Evolutionary conservation across 2,888 invertebrate species (phyloP), one percentile per base, ranked within the genome.

Genomic region (Hypomecis atomaria): DNA sequence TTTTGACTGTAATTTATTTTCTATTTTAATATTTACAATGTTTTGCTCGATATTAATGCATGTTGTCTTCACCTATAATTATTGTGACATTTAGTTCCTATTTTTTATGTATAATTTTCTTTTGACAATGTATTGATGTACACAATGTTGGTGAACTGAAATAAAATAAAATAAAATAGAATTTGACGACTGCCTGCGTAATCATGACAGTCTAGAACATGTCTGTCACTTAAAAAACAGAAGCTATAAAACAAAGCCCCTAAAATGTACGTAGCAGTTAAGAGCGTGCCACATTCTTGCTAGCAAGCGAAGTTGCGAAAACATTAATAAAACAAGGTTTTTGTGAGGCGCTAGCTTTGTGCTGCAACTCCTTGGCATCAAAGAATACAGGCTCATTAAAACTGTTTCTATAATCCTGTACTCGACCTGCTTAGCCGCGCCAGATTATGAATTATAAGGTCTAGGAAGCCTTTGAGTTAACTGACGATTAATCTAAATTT

Each of bases 301-400:
- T 60, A 47, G 69, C 65, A 67, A 67, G 67, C 66, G 67, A 23
- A 23, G 69, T 52, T 44, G 58, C 55, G 47, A 67, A 62, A 68
- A 59, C 61, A 66, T 70, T 64, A 68, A 67, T 66, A 59, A 69
- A 69, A 72, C 67, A 66, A 66, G 67, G 64, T 66, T 69, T 72
- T 70, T 72, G 72, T 70, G 62, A 66, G 59, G 53, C 56, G 65
- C 63, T 62, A 43, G 69, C 70, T 72, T 72, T 69, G 70, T 76
- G 73, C 70, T 38, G 62, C 62, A 50, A 60, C 69, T 69, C 60
- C 66, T 59, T 55, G 43, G 74, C 73, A 59, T 70, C 69, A 79
- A 79, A 79, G 79, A 77, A 74, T 69, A 67, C 67, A 64, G 59
- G 70, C 78, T 81, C 76, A 74, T 82, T 82, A 82, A 75, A 81